Evolutionary conservation across 1,140 invertebrate genomes (phyloP).

Genomic region (Saccostrea echinata): DNA sequence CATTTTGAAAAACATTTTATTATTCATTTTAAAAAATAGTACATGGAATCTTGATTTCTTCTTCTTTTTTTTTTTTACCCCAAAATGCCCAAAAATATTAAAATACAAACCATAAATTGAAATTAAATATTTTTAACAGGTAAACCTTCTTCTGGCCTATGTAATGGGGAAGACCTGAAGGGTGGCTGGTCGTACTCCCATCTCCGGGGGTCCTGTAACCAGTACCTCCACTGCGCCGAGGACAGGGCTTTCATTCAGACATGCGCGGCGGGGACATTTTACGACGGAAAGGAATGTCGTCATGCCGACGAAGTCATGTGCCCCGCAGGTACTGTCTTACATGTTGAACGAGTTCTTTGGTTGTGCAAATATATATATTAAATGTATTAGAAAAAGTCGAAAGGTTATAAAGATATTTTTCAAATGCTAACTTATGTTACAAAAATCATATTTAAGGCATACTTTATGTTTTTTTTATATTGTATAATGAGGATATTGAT

Average conservation of each 20-base stretch:
- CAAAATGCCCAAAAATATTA: too few species aligned
- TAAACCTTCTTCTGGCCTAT: background rate
- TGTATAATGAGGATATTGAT: too few species aligned
- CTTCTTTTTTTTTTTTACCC: too few species aligned
- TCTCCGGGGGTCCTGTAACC: conserved; percentile 45
- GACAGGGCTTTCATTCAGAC: conserved; percentile 45
- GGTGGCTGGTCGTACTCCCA: conserved; percentile 48
- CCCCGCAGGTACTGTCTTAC: conserved; percentile 43
- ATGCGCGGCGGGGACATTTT: conserved; percentile 57
- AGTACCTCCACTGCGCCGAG: conserved; percentile 50
- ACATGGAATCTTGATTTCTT: too few species aligned
- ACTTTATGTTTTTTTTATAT: too few species aligned
- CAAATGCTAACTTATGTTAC: too few species aligned
- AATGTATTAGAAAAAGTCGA: too few species aligned
- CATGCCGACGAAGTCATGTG: conserved; percentile 53
- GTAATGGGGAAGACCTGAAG: background rate
- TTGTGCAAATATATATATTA: background rate
- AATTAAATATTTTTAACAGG: background rate
- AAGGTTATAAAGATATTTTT: too few species aligned
- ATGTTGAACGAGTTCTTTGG: background rate
- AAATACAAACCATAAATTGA: background rate
- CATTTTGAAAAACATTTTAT: too few species aligned
- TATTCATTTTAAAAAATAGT: too few species aligned
- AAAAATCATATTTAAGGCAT: too few species aligned
- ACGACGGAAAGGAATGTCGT: conserved; percentile 48